These are phyloP conservation scores for Drosophila barbarae DNA, from an alignment of 2,888 invertebrate species.

Conservation along the genomic window DNA sequence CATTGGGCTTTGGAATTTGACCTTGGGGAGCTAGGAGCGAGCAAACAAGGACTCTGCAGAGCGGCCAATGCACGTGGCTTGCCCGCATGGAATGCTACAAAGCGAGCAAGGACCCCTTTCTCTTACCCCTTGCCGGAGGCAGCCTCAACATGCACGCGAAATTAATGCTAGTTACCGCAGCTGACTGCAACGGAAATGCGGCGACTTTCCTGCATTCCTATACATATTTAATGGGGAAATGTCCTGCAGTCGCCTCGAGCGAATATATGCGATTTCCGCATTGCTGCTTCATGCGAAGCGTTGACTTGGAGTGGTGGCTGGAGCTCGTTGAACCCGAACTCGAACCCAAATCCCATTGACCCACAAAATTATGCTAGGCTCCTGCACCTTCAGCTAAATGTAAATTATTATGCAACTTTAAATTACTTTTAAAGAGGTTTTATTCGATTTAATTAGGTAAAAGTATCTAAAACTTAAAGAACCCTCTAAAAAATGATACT, in stretches of 20 bases:
- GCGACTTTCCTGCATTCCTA: constrained; percentile 42
- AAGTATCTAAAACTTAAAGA: background rate
- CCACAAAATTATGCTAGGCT: constrained; percentile 53
- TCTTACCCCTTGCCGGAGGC: background rate
- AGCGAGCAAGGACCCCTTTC: background rate
- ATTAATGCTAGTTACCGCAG: constrained; percentile 37
- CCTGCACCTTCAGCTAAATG: constrained; percentile 11
- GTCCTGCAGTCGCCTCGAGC: constrained; percentile 44
- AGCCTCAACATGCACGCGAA: constrained; percentile 29
- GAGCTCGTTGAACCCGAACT: constrained; percentile 35
- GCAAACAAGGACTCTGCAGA: constrained; percentile 2
- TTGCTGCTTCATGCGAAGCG: constrained; percentile 30
- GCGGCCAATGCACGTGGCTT: constrained; percentile 1
- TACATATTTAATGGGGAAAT: constrained; percentile 57
- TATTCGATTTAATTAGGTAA: background rate
- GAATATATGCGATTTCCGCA: constrained; percentile 58
- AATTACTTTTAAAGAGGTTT: background rate
- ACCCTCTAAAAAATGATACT: background rate
- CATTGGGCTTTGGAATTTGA: constrained; percentile 41
- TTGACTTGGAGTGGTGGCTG: constrained; percentile 29
- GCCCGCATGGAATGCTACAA: background rate
- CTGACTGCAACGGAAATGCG: constrained; percentile 46
- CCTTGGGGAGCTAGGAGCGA: constrained; percentile 46
- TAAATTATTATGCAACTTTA: background rate
- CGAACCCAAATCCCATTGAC: constrained; percentile 51